Evolutionary conservation across 2,888 invertebrate genomes (phyloP), one percentile per base, ranked within the genome.

Genomic region (Spisula solida): DNA sequence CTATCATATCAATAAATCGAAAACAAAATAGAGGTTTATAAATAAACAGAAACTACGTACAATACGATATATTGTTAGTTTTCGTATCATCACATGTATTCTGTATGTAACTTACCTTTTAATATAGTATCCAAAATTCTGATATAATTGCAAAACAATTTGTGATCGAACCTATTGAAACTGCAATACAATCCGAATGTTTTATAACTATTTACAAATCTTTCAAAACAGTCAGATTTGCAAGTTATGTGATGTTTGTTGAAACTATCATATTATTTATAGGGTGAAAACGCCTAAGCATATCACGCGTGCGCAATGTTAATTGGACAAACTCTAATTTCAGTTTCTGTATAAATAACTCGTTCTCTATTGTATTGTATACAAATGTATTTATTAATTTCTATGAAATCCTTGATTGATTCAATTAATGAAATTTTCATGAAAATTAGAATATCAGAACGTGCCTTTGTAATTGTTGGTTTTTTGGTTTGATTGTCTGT

Each of bases 401-500:
- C 60, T 66, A 25, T 66, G 25, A 51, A 51, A 51, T 51, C 51
- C 14, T 12, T 25, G 25, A 25, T 25, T 66, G 60, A 66, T 66
- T 25, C n/a, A 25, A 66, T 25, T 66, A 25, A 66, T 66, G 4
- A 66, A 66, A 66, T 25, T 66, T 66, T 66, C 60, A 66, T 66
- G 60, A 25, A 66, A 66, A 66, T 66, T 10, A 25, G 60, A 66
- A 66, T 51, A 66, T 25, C 60, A 66, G 60, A 66, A 25, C 60
- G 5, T 5, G n/a, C 41, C 25, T 10, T 66, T 25, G 10, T 25
- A 25, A 66, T 66, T 10, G 60, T 66, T 66, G n/a, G 60, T 66
- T 66, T 66, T 66, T 66, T 56, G 18, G 51, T 51, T 16, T 51
- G 16, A 4, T 51, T 51, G 51, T 12, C 16, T 51, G 6, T 1